Percentiles rank a stretch among this genome's conserved stretches.
Conservation (phyloP, 2,113 vertebrate genomes). For the Phrynosoma platyrhinos region DNA sequence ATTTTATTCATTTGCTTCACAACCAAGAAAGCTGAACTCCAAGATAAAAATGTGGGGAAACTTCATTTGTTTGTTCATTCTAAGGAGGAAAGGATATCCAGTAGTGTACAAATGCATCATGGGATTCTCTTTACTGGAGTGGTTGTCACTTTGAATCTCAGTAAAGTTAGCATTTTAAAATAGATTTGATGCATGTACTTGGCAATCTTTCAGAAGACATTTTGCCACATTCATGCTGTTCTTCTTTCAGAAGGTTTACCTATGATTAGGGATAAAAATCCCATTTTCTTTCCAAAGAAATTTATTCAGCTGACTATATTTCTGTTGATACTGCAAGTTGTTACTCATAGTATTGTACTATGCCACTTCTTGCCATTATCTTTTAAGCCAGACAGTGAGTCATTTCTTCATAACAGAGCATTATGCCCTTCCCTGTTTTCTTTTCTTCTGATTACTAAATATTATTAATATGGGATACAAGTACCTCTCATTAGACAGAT, state of each 20-base stretch:
- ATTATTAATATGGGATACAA: not conserved
- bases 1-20: not conserved
- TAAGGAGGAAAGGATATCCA: not conserved
- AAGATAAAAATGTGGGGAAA: not conserved
- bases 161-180: slow-evolving; percentile 15
- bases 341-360: not conserved
- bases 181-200: not conserved
- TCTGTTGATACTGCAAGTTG: slow-evolving; percentile 21
- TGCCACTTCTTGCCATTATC: not conserved
- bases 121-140: not conserved
- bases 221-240: not conserved
- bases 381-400: slow-evolving; percentile 36
- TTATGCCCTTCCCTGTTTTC: not conserved
- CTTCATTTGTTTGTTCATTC: not conserved
- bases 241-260: slow-evolving; percentile 2
- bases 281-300: slow-evolving; percentile 11
- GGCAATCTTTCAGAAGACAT: not conserved
- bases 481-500: not conserved
- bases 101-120: not conserved
- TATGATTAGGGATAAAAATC: not conserved
- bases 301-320: not conserved
- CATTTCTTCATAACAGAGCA: slow-evolving; percentile 26
- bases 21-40: not conserved
- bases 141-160: not conserved
- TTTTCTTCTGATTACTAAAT: slow-evolving; percentile 22